Percentiles rank a stretch among this genome's conserved stretches.
Evolutionary conservation across 2,888 invertebrate species (phyloP).

Genomic region (Drosophila mulleri): DNA sequence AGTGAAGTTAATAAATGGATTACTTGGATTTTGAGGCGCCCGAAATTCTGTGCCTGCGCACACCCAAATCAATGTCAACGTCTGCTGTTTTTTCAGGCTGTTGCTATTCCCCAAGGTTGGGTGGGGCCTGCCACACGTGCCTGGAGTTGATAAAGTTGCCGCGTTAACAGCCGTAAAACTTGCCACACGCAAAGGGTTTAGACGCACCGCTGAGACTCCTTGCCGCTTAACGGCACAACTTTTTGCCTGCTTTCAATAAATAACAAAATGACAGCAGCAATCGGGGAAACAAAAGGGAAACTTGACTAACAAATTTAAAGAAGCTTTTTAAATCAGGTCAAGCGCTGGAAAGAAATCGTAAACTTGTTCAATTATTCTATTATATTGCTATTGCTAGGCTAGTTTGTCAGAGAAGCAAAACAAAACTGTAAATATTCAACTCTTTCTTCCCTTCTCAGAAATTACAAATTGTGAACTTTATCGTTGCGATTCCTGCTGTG

Average conservation of each 20-base stretch:
- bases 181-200: constrained; percentile 65
- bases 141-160: constrained; percentile 70
- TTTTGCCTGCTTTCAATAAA: constrained; percentile 62
- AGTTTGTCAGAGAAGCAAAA: neutral
- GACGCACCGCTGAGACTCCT: constrained; percentile 62
- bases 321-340: constrained; percentile 1
- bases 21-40: constrained; percentile 51
- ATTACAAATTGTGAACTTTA: constrained; percentile 38
- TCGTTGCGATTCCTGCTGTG: constrained; percentile 9
- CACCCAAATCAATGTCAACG: constrained; percentile 79
- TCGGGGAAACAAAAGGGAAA: constrained; percentile 4
- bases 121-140: constrained; percentile 51
- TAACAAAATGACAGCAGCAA: constrained; percentile 62
- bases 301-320: neutral
- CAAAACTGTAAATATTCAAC: neutral
- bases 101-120: constrained; percentile 12
- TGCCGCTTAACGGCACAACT: constrained; percentile 43
- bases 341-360: neutral
- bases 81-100: constrained; percentile 27
- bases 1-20: constrained; percentile 78
- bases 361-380: constrained; percentile 1
- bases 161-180: constrained; percentile 75
- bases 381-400: neutral
- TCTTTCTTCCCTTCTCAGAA: neutral
- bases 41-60: constrained; percentile 14